A percentile compares a stretch with the other conserved stretches of the same genome.
These are phyloP conservation scores for Eudorcas thomsonii DNA, from an alignment of 2,113 vertebrate species.

Conservation along the genomic window DNA sequence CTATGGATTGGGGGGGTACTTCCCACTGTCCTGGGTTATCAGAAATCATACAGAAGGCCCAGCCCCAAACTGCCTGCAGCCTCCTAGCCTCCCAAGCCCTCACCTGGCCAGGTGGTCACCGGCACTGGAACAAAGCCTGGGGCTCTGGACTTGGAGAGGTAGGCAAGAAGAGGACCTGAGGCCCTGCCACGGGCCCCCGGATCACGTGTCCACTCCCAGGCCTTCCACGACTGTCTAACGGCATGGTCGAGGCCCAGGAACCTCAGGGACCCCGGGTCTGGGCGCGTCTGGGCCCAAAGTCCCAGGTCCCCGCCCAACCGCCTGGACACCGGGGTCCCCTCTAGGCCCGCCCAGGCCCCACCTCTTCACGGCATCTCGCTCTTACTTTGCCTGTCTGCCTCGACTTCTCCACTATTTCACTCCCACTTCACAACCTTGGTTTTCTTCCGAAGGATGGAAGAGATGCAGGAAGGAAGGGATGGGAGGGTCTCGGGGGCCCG, in stretches of 20 bases:
- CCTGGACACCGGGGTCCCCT: not conserved
- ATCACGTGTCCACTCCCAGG: too few species aligned
- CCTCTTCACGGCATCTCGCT: not conserved
- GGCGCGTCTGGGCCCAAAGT: not conserved
- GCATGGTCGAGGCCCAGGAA: not conserved
- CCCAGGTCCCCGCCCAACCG: fast-evolving
- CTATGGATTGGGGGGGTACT: not conserved
- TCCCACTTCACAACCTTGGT: fast-evolving
- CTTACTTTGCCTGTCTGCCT: not conserved
- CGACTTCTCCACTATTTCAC: not conserved
- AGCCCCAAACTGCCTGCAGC: not conserved
- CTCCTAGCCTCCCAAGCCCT: not conserved
- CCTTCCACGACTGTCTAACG: fast-evolving
- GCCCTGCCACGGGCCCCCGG: not conserved
- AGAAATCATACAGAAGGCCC: not conserved
- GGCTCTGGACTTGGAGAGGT: not conserved
- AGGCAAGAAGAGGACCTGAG: not conserved
- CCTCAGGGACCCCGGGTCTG: fast-evolving
- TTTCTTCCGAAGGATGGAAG: not conserved
- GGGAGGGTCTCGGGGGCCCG: fast-evolving
- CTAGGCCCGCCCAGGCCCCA: not conserved
- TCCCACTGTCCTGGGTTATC: not conserved
- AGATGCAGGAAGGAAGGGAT: not conserved
- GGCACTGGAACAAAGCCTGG: too few species aligned
- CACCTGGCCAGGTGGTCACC: not conserved